Percentiles rank a stretch among this genome's conserved stretches.
Conservation (phyloP, 2,888 invertebrate genomes). For the Ennomos erosarius region DNA sequence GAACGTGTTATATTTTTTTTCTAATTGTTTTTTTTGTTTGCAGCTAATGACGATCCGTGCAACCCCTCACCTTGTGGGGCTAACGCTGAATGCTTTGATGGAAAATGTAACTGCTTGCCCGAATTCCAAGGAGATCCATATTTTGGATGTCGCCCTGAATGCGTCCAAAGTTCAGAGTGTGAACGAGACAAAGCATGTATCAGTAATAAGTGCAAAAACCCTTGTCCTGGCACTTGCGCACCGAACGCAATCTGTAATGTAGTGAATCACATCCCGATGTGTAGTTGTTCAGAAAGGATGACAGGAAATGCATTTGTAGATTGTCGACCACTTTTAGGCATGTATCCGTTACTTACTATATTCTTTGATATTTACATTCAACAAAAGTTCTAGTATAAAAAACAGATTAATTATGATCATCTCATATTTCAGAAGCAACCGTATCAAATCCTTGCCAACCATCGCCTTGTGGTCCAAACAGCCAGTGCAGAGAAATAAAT, state of each 20-base stretch:
- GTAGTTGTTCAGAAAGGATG: slow-evolving; percentile 86
- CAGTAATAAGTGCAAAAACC: slow-evolving; percentile 90
- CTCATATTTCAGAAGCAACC: slow-evolving; percentile 77
- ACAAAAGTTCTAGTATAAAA: not conserved
- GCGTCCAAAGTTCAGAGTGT: slow-evolving; percentile 91
- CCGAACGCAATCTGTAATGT: slow-evolving; percentile 90
- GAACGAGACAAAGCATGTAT: slow-evolving; percentile 88
- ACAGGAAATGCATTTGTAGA: slow-evolving; percentile 89
- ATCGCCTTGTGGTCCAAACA: slow-evolving; percentile 87
- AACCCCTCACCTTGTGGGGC: slow-evolving; percentile 88
- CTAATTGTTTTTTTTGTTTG: slow-evolving; percentile 37
- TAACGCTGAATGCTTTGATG: slow-evolving; percentile 89
- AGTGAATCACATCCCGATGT: slow-evolving; percentile 86
- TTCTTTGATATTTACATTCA: not conserved
- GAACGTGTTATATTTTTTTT: not conserved
- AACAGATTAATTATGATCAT: not conserved
- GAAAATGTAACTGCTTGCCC: slow-evolving; percentile 88
- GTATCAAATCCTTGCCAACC: slow-evolving; percentile 86
- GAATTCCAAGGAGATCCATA: slow-evolving; percentile 93
- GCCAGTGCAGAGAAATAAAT: slow-evolving; percentile 86
- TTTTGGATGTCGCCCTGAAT: slow-evolving; percentile 91
- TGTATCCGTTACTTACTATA: slow-evolving; percentile 25
- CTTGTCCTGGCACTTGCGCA: slow-evolving; percentile 92
- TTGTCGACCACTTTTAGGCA: slow-evolving; percentile 85
- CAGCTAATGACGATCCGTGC: slow-evolving; percentile 85